Conservation (phyloP, 2,113 vertebrate species). For the Cyphomyrus plagiostoma region DNA sequence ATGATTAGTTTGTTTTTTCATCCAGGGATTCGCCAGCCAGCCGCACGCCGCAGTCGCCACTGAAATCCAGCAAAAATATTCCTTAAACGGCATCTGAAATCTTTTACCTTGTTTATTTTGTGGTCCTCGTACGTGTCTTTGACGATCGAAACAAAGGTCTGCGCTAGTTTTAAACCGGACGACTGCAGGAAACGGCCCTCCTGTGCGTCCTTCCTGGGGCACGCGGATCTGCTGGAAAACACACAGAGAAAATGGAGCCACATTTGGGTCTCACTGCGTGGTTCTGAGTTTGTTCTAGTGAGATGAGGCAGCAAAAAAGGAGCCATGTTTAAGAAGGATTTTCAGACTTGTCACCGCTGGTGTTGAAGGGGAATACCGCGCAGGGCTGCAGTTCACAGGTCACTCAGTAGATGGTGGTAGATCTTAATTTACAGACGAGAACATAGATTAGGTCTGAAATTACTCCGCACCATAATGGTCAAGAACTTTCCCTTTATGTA, state of each 20-base stretch:
- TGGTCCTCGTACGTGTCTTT: not conserved
- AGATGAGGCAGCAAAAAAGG: not conserved
- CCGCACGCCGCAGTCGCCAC: not conserved
- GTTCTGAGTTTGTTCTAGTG: not conserved
- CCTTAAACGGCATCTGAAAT: not conserved
- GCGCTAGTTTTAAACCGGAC: not conserved
- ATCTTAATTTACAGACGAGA: conserved; percentile 30
- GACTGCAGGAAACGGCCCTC: not conserved
- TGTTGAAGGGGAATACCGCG: not conserved
- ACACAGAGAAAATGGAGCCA: not conserved
- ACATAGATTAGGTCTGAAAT: not conserved
- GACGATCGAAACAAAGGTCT: not conserved
- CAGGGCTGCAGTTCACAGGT: not conserved
- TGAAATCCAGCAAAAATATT: not conserved
- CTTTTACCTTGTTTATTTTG: not conserved
- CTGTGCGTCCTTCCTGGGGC: not conserved
- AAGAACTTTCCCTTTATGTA: not conserved
- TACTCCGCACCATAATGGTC: not conserved
- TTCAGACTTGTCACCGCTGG: not conserved
- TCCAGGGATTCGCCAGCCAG: not conserved
- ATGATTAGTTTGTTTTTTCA: conserved; percentile 15
- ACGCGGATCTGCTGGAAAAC: no score
- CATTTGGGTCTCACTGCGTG: not conserved
- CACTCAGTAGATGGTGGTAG: conserved; percentile 54
- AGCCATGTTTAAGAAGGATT: not conserved